Evolutionary conservation across 2,113 vertebrate genomes (phyloP), one percentile per base, ranked within the genome.

Genomic region (Laticauda colubrina): DNA sequence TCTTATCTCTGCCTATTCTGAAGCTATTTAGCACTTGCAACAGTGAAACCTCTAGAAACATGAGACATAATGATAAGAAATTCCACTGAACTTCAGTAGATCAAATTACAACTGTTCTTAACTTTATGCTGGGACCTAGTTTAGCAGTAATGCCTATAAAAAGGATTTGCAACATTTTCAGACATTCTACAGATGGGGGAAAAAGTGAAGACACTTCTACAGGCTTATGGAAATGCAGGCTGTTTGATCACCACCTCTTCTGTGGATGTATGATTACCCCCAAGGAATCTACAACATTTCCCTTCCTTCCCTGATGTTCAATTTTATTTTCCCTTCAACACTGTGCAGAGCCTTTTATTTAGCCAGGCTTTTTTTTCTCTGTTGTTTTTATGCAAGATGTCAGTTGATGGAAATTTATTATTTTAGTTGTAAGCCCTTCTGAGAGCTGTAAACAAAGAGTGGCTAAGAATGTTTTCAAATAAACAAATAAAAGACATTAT

Each of bases 1-100:
- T 85, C 88, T 93, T 86, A 89, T 89, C 69, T n/a, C 53, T 93
- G 54, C 61, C 57, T n/a, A 34, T 85, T 75, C 54, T 91, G 86
- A 88, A 89, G n/a, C 51, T 61, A 54, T 56, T 23, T 34, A 54
- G 20, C 48, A 20, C 14, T 87, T 91, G 43, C 43, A 91, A 14
- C 69, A 59, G 69, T 53, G 85, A 85, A 59, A 39, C 21, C 7
- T 39, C 11, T 51, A 69, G 48, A 88, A 55, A 88, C 57, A 51
- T 87, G n/a, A 14, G 64, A 29, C 39, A 26, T n/a, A 57, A 89
- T 4, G 61, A 56, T 81, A 29, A 89, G 3, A 81, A 89, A 85
- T 43, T 81, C 39, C 9, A 81, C 61, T 26, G 61, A 56, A 53
- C 89, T 54, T 8, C 53, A 45, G 29, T 3, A 89, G 18, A 81